Percentiles rank a stretch among this genome's conserved stretches.
Evolutionary conservation across 1,140 invertebrate genomes (phyloP).

Genomic region (Zaprionus capensis): DNA sequence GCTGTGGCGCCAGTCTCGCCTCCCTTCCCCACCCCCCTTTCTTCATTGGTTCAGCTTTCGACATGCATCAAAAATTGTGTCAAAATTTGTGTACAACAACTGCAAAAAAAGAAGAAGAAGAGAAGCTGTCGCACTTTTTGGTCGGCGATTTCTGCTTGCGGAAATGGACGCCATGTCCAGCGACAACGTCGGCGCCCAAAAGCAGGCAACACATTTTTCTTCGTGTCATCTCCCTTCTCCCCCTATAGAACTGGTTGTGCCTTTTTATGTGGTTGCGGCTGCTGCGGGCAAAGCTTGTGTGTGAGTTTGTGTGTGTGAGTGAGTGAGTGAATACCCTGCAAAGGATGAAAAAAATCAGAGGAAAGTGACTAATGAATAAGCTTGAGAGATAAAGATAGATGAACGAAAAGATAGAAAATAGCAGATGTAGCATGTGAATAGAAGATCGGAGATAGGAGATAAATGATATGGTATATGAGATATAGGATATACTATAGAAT

Average conservation of each 20-base stretch:
- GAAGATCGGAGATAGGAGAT: no score
- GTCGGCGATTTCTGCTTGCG: conserved; percentile 35
- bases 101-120: background rate
- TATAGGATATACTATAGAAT: no score
- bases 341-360: background rate
- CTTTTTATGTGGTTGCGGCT: conserved; percentile 1
- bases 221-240: background rate
- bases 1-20: conserved; percentile 23
- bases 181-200: background rate
- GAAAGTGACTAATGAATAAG: background rate
- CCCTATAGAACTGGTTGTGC: background rate
- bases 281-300: background rate
- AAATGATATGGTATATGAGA: no score
- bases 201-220: conserved; percentile 10
- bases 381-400: conserved; percentile 3
- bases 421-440: background rate
- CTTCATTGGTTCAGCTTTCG: conserved; percentile 70
- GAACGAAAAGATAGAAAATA: background rate
- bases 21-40: conserved; percentile 3
- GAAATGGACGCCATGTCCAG: conserved; percentile 6
- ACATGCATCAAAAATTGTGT: conserved; percentile 78
- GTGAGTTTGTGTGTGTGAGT: background rate
- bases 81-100: conserved; percentile 64
- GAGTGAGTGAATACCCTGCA: background rate
- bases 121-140: conserved; percentile 16